Conservation (phyloP, 2,113 vertebrate genomes). For the Hassar affinis region DNA sequence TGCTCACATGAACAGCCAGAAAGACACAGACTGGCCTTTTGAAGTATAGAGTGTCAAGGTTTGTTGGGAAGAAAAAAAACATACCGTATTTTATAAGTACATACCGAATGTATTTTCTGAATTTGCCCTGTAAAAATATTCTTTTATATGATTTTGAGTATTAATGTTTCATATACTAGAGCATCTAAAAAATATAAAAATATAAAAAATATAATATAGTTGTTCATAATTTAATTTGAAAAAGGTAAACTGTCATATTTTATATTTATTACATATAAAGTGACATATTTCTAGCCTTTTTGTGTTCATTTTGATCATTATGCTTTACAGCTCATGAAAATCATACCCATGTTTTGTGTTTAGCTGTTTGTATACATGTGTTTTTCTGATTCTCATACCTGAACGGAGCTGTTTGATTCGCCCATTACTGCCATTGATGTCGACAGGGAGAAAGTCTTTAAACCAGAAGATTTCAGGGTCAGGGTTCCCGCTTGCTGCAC, state of each 20-base stretch:
- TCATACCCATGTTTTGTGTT: background rate
- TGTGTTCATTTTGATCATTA: no score
- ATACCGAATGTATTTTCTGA: background rate
- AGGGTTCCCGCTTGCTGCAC: slow-evolving; percentile 91
- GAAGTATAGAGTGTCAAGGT: background rate
- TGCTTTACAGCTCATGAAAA: no score
- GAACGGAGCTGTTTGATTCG: slow-evolving; percentile 96
- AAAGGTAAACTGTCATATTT: no score
- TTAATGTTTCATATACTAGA: background rate
- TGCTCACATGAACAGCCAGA: background rate
- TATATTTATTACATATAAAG: no score
- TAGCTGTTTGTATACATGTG: background rate
- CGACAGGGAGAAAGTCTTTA: slow-evolving; percentile 96
- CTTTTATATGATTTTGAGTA: background rate
- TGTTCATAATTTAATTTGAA: no score
- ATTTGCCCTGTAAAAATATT: background rate
- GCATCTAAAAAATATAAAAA: no score
- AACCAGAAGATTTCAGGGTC: slow-evolving; percentile 98
- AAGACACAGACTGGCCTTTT: background rate
- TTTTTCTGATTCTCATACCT: slow-evolving; percentile 74
- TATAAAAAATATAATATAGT: no score
- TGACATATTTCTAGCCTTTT: no score
- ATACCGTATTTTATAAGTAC: no score
- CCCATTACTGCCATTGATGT: slow-evolving; percentile 85
- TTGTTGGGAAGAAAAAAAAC: background rate